Conservation (phyloP, 2,113 vertebrate species). For the Salvator merianae region DNA sequence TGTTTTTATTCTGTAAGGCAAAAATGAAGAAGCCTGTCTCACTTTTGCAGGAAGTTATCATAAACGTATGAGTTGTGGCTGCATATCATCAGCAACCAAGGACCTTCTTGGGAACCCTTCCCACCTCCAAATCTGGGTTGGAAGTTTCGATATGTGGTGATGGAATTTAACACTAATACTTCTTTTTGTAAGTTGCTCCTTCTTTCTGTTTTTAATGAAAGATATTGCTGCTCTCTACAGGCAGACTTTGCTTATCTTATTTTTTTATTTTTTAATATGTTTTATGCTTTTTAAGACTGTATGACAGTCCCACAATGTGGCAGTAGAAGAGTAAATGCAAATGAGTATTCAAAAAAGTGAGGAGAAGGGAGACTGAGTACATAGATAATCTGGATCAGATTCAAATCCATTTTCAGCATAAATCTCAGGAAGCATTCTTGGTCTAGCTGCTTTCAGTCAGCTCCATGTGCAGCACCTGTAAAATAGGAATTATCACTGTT, state of each 20-base stretch:
- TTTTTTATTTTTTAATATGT: no score
- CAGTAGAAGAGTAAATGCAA: not conserved
- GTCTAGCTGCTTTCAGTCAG: not conserved
- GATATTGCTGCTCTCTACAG: not conserved
- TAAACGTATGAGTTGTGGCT: not conserved
- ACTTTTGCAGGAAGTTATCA: no score
- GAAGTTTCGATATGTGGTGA: not conserved
- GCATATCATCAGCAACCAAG: not conserved
- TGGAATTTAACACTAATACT: not conserved
- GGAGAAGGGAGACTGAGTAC: not conserved
- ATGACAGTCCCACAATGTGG: not conserved
- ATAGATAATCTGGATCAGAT: not conserved
- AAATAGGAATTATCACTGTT: not conserved
- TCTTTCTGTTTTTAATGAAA: not conserved
- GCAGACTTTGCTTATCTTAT: no score
- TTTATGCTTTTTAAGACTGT: no score
- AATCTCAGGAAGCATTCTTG: not conserved
- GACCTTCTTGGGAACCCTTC: not conserved
- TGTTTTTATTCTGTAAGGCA: no score
- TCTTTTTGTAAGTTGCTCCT: not conserved
- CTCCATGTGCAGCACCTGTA: not conserved
- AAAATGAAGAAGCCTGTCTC: no score
- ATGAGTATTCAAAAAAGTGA: not conserved
- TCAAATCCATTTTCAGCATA: not conserved
- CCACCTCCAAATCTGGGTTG: not conserved